These are phyloP conservation scores for Pegea sp. DNA, from an alignment of 23 tunicate species.

Conservation along the genomic window DNA sequence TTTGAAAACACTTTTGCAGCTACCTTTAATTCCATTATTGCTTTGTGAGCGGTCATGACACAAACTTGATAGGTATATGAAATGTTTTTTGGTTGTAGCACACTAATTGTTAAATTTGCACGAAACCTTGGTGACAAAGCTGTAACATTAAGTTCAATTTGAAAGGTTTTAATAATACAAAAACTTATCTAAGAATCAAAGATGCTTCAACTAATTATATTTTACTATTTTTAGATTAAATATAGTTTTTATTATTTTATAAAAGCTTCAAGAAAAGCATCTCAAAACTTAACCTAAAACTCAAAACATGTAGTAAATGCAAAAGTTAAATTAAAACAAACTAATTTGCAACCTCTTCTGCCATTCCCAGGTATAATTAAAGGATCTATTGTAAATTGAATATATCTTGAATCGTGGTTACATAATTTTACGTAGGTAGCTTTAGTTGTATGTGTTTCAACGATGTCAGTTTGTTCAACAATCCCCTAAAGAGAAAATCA, in stretches of 20 bases:
- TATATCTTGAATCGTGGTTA: slow-evolving; percentile 9
- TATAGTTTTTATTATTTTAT: too few species aligned
- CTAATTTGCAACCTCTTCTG: too few species aligned
- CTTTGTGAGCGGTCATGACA: slow-evolving; percentile 43
- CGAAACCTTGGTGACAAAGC: slow-evolving; percentile 25
- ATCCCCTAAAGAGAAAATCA: slow-evolving; percentile 15
- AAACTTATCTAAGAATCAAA: too few species aligned
- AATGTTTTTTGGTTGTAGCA: slow-evolving; percentile 14
- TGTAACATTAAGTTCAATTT: too few species aligned
- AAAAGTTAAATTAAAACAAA: too few species aligned
- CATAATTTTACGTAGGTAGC: slow-evolving; percentile 53
- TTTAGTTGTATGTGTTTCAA: slow-evolving; percentile 20
- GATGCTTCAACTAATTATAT: too few species aligned
- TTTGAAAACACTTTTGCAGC: slow-evolving; percentile 6
- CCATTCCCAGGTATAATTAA: too few species aligned
- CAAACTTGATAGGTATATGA: slow-evolving; percentile 5
- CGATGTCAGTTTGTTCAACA: slow-evolving; percentile 24
- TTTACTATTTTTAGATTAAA: too few species aligned
- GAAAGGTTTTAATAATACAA: too few species aligned
- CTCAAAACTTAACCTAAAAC: too few species aligned
- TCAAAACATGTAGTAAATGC: too few species aligned
- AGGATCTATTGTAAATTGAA: slow-evolving; percentile 16
- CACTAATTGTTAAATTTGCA: slow-evolving; percentile 10
- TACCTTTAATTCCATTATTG: slow-evolving; percentile 25
- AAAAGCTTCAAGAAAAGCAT: too few species aligned